A percentile compares a stretch with the other conserved stretches of the same genome.
Conservation (phyloP, 2,113 vertebrate species). For the Paraplagusia blochii region DNA sequence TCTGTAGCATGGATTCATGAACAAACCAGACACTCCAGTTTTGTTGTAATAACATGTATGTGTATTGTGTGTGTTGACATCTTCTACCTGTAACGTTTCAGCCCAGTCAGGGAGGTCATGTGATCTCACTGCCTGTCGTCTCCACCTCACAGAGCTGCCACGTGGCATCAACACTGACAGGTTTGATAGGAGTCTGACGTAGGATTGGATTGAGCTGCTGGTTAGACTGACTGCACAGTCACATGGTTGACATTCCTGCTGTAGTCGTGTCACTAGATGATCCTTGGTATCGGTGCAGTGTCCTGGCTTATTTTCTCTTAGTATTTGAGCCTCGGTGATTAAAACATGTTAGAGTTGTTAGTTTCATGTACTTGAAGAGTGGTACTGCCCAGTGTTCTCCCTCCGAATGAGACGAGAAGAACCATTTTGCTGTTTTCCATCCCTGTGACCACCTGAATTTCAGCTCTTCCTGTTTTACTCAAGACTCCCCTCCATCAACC, state of each 20-base stretch:
- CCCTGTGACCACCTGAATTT: not conserved
- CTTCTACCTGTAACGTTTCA: not conserved
- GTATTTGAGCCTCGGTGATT: not conserved
- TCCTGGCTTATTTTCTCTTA: not conserved
- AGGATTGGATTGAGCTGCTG: constrained; percentile 23
- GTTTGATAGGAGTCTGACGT: constrained; percentile 52
- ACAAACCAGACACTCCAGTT: no score
- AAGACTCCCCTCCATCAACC: not conserved
- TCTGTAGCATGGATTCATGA: no score
- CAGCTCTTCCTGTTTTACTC: constrained; percentile 6
- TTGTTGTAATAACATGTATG: no score
- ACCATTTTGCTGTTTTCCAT: constrained; percentile 28
- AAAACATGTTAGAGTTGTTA: not conserved
- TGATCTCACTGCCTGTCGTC: constrained; percentile 41
- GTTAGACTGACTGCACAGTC: constrained; percentile 34
- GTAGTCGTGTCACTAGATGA: constrained; percentile 35
- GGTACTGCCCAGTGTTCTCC: no score
- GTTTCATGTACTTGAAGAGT: not conserved
- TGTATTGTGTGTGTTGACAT: no score
- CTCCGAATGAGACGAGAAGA: constrained; percentile 3
- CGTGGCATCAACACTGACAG: constrained; percentile 52
- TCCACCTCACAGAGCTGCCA: constrained; percentile 64
- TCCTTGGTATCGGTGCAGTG: constrained; percentile 21
- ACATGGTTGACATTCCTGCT: constrained; percentile 17
- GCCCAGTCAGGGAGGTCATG: not conserved